phyloP scores from a whole-genome alignment of 2,888 invertebrate genomes.

The Villa cingulata region DNA sequence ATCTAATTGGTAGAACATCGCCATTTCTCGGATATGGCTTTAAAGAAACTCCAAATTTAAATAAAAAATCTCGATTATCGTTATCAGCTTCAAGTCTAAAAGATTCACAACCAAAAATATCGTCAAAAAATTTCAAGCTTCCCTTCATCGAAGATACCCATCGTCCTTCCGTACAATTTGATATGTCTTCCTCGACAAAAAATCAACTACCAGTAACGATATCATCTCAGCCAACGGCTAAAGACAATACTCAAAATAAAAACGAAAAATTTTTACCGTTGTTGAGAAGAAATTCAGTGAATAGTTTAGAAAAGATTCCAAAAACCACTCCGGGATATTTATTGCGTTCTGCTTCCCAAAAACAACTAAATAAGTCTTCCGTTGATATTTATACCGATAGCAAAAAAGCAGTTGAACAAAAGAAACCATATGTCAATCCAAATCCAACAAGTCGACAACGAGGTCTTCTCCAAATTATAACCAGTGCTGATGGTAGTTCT shows the following conservation, averaged over 20 bases:
- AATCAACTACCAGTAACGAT: background rate
- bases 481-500: constrained; percentile 22
- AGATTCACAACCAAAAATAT: constrained; percentile 8
- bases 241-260: constrained; percentile 27
- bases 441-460: constrained; percentile 33
- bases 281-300: constrained; percentile 13
- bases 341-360: constrained; percentile 14
- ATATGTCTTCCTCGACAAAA: constrained; percentile 22
- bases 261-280: background rate
- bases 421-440: constrained; percentile 24
- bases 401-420: constrained; percentile 22
- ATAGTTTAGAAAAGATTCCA: constrained; percentile 28
- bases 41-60: constrained; percentile 14
- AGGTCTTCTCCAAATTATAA: constrained; percentile 28
- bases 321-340: constrained; percentile 24
- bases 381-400: constrained; percentile 18
- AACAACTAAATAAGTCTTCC: constrained; percentile 25
- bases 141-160: constrained; percentile 20
- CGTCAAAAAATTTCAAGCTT: constrained; percentile 23
- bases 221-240: constrained; percentile 13
- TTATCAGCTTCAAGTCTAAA: constrained; percentile 9
- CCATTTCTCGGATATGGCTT: constrained; percentile 49
- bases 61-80: background rate
- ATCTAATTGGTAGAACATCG: constrained; percentile 42
- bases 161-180: constrained; percentile 33